Conservation (phyloP, 2,888 invertebrate genomes). For the Sinelater perroti region DNA sequence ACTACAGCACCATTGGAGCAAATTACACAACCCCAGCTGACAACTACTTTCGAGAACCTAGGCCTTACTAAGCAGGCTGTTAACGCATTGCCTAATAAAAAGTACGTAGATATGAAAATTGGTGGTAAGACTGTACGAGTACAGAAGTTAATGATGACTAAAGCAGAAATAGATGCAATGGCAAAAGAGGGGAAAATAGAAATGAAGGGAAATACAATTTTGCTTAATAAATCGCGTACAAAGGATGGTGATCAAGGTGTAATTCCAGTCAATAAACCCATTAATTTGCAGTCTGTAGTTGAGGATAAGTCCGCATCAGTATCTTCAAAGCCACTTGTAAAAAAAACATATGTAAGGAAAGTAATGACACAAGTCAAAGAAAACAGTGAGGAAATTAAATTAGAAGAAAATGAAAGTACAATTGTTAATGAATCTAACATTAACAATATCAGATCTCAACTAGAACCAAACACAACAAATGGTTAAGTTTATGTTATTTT, state of each 20-base stretch:
- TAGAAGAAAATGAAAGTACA: not conserved
- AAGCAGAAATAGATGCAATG: slow-evolving; percentile 73
- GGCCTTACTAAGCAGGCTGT: slow-evolving; percentile 49
- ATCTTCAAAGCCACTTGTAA: slow-evolving; percentile 23
- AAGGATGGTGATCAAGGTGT: not conserved
- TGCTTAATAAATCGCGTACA: slow-evolving; percentile 45
- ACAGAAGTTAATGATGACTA: slow-evolving; percentile 73
- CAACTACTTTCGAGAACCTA: slow-evolving; percentile 46
- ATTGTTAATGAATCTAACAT: not conserved
- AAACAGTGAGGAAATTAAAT: not conserved
- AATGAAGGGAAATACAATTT: slow-evolving; percentile 62
- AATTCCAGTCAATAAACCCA: not conserved
- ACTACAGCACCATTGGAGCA: slow-evolving; percentile 43
- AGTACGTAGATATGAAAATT: slow-evolving; percentile 56
- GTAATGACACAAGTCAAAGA: not conserved
- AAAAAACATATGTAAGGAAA: slow-evolving; percentile 44
- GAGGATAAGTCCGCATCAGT: not conserved
- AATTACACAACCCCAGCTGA: slow-evolving; percentile 40
- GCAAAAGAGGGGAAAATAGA: slow-evolving; percentile 72
- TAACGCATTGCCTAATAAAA: slow-evolving; percentile 51
- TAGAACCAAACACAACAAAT: not conserved
- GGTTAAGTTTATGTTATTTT: not conserved
- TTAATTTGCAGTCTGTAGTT: not conserved
- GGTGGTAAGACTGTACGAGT: slow-evolving; percentile 71
- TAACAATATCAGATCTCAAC: not conserved